Evolutionary conservation across 2,797 vertebrate species (phyloP).

Genomic region (Argentina silus): DNA sequence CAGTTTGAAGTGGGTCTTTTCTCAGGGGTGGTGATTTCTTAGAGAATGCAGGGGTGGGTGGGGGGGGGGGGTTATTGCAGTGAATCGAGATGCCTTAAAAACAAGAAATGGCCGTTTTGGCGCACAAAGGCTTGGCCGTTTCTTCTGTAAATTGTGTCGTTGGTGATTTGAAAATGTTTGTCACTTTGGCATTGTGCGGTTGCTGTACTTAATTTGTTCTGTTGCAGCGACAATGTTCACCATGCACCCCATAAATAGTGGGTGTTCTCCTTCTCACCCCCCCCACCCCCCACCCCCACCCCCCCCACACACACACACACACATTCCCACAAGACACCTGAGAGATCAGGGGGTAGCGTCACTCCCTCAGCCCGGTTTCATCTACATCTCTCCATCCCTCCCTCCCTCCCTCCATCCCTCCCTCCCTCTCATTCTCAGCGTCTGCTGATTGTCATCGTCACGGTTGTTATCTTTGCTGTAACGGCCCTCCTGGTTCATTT

Average conservation of each 20-base stretch:
- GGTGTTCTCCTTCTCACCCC: neutral
- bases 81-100: too few species aligned
- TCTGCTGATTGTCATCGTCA: conserved; percentile 70
- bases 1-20: neutral
- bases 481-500: conserved; percentile 66
- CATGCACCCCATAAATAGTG: too few species aligned
- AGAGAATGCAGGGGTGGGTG: neutral
- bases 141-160: too few species aligned
- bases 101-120: too few species aligned
- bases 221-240: too few species aligned
- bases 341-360: neutral
- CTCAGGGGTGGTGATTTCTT: neutral
- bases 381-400: conserved; percentile 31
- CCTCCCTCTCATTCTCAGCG: conserved; percentile 54
- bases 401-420: conserved; percentile 35
- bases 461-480: conserved; percentile 60
- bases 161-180: neutral
- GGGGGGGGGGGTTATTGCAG: too few species aligned
- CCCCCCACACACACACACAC: neutral
- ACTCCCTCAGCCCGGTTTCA: neutral
- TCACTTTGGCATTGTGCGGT: too few species aligned
- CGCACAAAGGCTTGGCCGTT: too few species aligned
- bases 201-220: too few species aligned
- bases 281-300: neutral
- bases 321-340: neutral